A percentile compares a stretch with the other conserved stretches of the same genome.
Evolutionary conservation across 2,888 invertebrate species (phyloP).

Genomic region (Agriotes lineatus): DNA sequence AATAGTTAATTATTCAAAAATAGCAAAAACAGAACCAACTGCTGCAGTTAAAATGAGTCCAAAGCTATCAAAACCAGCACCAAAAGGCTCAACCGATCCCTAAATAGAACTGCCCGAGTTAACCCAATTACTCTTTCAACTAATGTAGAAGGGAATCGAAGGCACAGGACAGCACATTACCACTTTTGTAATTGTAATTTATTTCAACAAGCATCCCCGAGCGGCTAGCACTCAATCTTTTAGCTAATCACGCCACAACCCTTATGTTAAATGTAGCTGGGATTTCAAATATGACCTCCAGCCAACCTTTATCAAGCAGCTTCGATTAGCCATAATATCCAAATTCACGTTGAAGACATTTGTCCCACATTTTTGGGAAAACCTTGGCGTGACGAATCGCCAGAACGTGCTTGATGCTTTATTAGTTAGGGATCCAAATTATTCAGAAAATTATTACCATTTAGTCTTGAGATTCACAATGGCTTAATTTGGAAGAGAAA

Average conservation of each 20-base stretch:
- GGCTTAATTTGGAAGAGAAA: neutral
- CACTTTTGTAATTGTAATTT: slow-evolving; percentile 9
- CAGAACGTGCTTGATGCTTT: neutral
- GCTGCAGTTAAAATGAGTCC: too few species aligned
- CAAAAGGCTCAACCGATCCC: too few species aligned
- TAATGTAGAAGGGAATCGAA: neutral
- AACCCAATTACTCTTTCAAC: neutral
- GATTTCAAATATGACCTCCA: slow-evolving; percentile 20
- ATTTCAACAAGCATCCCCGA: slow-evolving; percentile 6
- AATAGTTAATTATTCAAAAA: too few species aligned
- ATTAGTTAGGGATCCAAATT: slow-evolving; percentile 6
- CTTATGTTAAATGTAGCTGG: slow-evolving; percentile 11
- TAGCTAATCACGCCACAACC: slow-evolving; percentile 14
- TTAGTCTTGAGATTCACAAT: neutral
- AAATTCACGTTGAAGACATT: slow-evolving; percentile 7
- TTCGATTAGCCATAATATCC: slow-evolving; percentile 16
- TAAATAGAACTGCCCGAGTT: neutral
- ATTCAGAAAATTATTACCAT: neutral
- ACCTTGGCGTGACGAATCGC: neutral
- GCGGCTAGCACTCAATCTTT: slow-evolving; percentile 11
- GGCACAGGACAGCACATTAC: neutral
- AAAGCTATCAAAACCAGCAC: too few species aligned
- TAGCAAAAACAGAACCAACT: too few species aligned
- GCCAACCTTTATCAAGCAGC: neutral
- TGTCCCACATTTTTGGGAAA: slow-evolving; percentile 12